Base-by-base conservation (phyloP, 2,797 vertebrate genomes). In the Gambusia yucatana region DNA sequence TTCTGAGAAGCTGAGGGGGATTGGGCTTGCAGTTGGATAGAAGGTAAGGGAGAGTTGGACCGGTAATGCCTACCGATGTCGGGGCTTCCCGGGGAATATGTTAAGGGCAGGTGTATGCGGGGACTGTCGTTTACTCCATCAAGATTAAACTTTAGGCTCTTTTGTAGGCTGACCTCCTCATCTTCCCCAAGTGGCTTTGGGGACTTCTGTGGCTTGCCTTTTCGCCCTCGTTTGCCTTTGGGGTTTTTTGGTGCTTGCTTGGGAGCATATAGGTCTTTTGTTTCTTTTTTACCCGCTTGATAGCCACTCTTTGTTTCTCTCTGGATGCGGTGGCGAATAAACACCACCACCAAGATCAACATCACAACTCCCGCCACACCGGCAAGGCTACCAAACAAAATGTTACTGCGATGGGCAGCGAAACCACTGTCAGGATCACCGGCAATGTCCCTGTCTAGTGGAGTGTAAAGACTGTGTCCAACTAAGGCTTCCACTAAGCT, bases 1-100 rank as follows among this genome's bases (percentile, higher is more conserved):
- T 99, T 99, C 96, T 99, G 99, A 86, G 98, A 99, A 80, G 98
- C 98, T 0, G 98, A 99, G 74, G 98, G 98, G 0, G 98, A 99
- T 90, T 99, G 98, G 76, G 98, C 98, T 94, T 99, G 98, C 82
- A 99, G 96, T 90, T 99, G 98, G 91, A 99, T 99, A 89, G 98
- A 99, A 67, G 98, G 98, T 91, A 99, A 93, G 0, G 98, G 98
- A 0, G 98, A 99, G 93, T 99, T 99, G 78, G 98, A 99, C 90
- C 98, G 98, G 91, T 99, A 99, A 93, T 99, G 98, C 67, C 98
- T 96, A 69, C 98, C 98, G 90, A 99, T 92, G 92, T 99, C 98
- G 0, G 98, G 98, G 92, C 98, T 99, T 89, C 98, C 98, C 0
- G 98, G 98, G 0, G 98, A 98, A 93, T 99, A 99, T 87, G 98